Percentiles rank a stretch among this genome's conserved stretches.
These are phyloP conservation scores for Epicauta chinensis DNA, from an alignment of 1,140 invertebrate genomes.

Conservation along the genomic window DNA sequence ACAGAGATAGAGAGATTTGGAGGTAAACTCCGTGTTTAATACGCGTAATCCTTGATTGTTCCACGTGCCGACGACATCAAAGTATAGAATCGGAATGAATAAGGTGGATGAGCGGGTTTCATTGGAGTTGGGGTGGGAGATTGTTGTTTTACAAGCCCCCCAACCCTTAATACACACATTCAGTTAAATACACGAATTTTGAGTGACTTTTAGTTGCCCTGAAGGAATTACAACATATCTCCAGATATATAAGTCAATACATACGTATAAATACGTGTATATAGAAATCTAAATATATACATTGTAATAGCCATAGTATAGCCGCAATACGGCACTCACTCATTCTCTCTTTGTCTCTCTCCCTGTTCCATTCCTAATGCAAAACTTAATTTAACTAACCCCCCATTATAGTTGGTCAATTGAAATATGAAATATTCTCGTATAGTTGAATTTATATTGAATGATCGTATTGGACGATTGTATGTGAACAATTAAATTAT, in stretches of 20 bases:
- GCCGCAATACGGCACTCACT: constrained; percentile 23
- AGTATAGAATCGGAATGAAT: background rate
- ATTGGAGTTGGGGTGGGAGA: too few relatives aligned
- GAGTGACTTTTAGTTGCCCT: constrained; percentile 31
- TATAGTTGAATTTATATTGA: background rate
- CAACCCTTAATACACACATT: background rate
- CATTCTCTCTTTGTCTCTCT: too few relatives aligned
- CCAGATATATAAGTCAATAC: too few relatives aligned
- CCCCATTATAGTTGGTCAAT: constrained; percentile 9
- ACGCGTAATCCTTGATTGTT: constrained; percentile 10
- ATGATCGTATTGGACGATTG: background rate
- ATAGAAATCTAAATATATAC: constrained; percentile 6
- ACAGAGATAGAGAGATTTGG: too few relatives aligned
- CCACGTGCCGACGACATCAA: constrained; percentile 10
- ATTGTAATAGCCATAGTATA: constrained; percentile 23
- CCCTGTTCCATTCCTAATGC: too few relatives aligned
- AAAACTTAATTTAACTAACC: constrained; percentile 32
- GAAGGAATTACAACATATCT: constrained; percentile 18
- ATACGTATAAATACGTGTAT: too few relatives aligned
- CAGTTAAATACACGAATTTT: constrained; percentile 24
- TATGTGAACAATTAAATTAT: constrained; percentile 38
- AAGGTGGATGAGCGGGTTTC: too few relatives aligned
- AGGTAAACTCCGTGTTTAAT: constrained; percentile 2
- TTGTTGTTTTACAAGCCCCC: background rate
- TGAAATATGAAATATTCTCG: background rate